Base-by-base conservation (phyloP, 2,113 vertebrate species). In the Tetrao urogallus region DNA sequence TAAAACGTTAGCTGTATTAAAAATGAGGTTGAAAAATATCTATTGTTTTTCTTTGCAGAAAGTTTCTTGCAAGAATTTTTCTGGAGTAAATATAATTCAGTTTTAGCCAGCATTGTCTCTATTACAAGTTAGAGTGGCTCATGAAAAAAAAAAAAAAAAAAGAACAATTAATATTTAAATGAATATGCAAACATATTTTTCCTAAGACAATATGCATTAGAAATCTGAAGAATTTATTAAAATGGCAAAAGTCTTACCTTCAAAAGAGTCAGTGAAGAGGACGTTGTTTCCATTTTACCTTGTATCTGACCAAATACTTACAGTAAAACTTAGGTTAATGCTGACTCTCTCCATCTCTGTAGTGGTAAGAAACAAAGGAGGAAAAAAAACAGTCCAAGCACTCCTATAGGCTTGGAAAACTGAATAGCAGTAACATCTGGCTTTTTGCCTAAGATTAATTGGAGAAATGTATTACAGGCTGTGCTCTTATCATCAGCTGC, bases 371-470 rank as follows among this genome's bases (percentile, higher is more conserved):
- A 61, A 88, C 50, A 76, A 82, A 50, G 38, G 28, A 67, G 11
- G 48, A 50, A 50, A 24, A 24, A 48, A 54, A 25, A 0, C 2
- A 77, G 8, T 27, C 7, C 13, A 36, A 57, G 71, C 22, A 5
- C 86, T 91, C n/a, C 22, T 52, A 63, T 72, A 77, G 85, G 79
- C 70, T 72, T 88, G 47, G 47, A 69, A 91, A 88, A 80, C 64
- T 24, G 75, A 92, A 94, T 10, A 88, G 82, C 67, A 92, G 67
- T 40, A 93, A 94, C 72, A 71, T 89, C 79, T 95, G 96, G 94
- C 93, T 80, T 79, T 71, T 67, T 94, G 93, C 96, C 95, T 69
- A 93, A 97, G 92, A 91, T 94, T 95, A 95, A 97, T 93, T 93
- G 94, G 15, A 91, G 82, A 94, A 95, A 82, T 83, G 84, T 92